A percentile compares a stretch with the other conserved stretches of the same genome.
Evolutionary conservation across 2,797 vertebrate species (phyloP).

Genomic region (Chromis chromis): DNA sequence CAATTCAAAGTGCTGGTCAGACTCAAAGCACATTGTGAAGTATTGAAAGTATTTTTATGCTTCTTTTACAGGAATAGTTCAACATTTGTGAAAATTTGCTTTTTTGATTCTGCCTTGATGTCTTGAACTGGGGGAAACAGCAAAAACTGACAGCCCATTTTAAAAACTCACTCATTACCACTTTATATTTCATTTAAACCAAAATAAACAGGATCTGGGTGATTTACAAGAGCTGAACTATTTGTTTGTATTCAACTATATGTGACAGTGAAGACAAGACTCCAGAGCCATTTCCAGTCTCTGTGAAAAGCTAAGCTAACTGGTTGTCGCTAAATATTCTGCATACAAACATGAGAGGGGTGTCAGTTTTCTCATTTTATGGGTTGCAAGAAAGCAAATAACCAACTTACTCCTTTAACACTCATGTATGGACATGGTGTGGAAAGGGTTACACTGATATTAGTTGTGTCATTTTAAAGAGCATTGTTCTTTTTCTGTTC

Average conservation of each 20-base stretch:
- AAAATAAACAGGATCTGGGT: neutral
- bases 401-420: neutral
- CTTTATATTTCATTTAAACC: neutral
- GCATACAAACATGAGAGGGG: neutral
- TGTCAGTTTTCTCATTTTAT: neutral
- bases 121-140: constrained; percentile 2
- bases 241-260: neutral
- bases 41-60: constrained; percentile 8
- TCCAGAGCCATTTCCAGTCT: neutral
- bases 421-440: neutral
- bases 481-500: constrained; percentile 4
- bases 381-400: neutral
- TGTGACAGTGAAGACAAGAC: neutral
- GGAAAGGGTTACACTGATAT: neutral
- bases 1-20: constrained; percentile 37
- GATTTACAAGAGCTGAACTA: no score
- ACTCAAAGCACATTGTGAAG: constrained; percentile 19
- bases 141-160: neutral
- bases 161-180: neutral
- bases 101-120: neutral
- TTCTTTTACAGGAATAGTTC: constrained; percentile 1
- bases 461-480: neutral
- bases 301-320: neutral
- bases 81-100: constrained; percentile 11
- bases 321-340: neutral